Conservation (phyloP, 2,113 vertebrate genomes). For the Nannobrachium achirus region DNA sequence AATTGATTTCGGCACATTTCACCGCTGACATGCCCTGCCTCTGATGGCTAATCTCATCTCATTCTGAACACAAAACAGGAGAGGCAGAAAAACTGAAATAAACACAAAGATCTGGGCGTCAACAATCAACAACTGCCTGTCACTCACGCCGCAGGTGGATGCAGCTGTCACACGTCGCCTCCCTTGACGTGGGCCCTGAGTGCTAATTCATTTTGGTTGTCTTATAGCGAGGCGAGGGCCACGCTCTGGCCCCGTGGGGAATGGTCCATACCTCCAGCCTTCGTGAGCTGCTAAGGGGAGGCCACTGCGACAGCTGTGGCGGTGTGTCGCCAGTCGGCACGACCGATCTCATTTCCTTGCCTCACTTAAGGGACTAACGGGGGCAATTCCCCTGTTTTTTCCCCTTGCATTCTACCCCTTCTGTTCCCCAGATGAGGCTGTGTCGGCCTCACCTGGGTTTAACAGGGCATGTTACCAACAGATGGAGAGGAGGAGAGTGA, state of each 20-base stretch:
- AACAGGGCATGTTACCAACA: constrained; percentile 13
- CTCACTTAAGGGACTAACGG: constrained; percentile 62
- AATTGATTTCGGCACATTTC: constrained; percentile 24
- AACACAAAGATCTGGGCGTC: background rate
- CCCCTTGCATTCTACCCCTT: constrained; percentile 26
- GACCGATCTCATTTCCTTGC: constrained; percentile 64
- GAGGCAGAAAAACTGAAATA: background rate
- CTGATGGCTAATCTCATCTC: background rate
- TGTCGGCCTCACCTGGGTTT: constrained; percentile 25
- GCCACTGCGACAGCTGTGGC: constrained; percentile 39
- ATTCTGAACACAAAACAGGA: background rate
- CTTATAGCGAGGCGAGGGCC: constrained; percentile 25
- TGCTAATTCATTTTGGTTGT: constrained; percentile 37
- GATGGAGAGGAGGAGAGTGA: constrained; percentile 3
- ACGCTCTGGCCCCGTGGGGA: constrained; percentile 28
- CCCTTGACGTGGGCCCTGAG: background rate
- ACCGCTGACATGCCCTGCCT: background rate
- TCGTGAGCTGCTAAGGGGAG: constrained; percentile 50
- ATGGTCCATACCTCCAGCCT: constrained; percentile 28
- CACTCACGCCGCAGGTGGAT: constrained; percentile 13
- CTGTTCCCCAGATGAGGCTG: constrained; percentile 20
- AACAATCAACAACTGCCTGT: constrained; percentile 32
- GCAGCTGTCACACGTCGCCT: background rate
- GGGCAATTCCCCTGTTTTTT: constrained; percentile 65
- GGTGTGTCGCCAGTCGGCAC: constrained; percentile 49